These are phyloP conservation scores for Macropus fuliginosus DNA, from an alignment of 2,797 vertebrate species.

Conservation along the genomic window DNA sequence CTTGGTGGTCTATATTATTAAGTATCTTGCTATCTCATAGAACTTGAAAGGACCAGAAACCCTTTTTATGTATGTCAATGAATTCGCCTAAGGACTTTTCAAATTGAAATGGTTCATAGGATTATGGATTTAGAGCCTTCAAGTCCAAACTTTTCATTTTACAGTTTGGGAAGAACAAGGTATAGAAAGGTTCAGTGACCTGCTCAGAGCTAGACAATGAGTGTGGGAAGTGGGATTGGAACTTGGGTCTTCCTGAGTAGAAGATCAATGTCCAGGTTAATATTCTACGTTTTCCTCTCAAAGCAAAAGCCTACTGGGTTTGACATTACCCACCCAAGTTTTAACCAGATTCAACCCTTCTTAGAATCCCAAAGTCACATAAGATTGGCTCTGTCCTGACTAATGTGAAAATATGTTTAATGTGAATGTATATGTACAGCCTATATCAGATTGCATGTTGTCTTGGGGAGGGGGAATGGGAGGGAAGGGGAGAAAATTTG, in stretches of 20 bases:
- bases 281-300: not conserved
- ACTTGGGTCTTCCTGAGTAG: not conserved
- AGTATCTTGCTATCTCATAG: not conserved
- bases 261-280: not conserved
- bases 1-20: not conserved
- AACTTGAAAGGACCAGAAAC: constrained; percentile 8
- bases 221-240: not conserved
- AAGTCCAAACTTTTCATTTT: not conserved
- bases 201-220: not conserved
- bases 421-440: too few relatives aligned
- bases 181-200: not conserved
- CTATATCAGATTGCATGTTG: too few relatives aligned
- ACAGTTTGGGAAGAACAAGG: not conserved
- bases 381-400: not conserved
- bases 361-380: not conserved
- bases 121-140: not conserved
- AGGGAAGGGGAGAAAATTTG: too few relatives aligned
- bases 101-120: not conserved
- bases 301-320: not conserved
- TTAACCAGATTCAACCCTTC: not conserved
- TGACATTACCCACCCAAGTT: not conserved
- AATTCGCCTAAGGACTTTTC: not conserved
- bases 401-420: too few relatives aligned
- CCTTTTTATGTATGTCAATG: not conserved
- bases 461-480: too few relatives aligned